Percentiles rank a stretch among this genome's conserved stretches.
Evolutionary conservation across 2,797 vertebrate genomes (phyloP).

Genomic region (Chelmon rostratus): DNA sequence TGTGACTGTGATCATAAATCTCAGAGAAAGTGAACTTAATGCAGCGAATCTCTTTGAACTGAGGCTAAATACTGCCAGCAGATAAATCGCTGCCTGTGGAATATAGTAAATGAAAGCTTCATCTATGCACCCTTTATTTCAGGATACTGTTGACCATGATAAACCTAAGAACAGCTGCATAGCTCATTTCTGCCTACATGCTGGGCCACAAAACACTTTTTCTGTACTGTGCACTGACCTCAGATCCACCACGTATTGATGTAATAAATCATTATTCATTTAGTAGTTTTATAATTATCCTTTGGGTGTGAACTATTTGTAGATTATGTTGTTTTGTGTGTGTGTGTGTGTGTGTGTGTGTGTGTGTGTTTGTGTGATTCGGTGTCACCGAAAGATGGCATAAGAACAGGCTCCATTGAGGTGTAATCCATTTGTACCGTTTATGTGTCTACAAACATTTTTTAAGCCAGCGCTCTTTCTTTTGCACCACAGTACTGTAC

Average conservation of each 20-base stretch:
- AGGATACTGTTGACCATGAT: conserved; percentile 4
- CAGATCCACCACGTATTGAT: conserved; percentile 37
- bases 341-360: neutral
- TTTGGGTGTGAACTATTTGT: conserved; percentile 6
- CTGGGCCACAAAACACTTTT: conserved; percentile 19
- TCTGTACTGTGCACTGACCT: conserved; percentile 50
- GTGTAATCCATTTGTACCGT: conserved; percentile 1
- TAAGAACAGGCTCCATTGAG: neutral
- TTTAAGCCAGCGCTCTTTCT: neutral
- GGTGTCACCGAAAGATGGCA: neutral
- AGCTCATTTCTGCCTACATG: conserved; percentile 1
- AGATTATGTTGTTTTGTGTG: neutral
- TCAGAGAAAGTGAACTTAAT: conserved; percentile 15
- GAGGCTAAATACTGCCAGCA: neutral
- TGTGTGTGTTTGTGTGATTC: neutral
- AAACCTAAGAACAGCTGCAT: neutral
- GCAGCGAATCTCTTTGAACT: conserved; percentile 6
- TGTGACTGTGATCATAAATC: conserved; percentile 16
- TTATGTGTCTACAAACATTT: neutral
- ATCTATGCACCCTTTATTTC: conserved; percentile 1
- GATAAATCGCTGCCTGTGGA: neutral
- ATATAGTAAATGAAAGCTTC: neutral
- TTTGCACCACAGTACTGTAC: neutral
- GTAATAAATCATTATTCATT: conserved; percentile 49
- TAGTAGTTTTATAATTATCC: conserved; percentile 23